These are phyloP conservation scores for Leptinotarsa undecemlineata DNA, from an alignment of 1,140 invertebrate species.

Conservation along the genomic window DNA sequence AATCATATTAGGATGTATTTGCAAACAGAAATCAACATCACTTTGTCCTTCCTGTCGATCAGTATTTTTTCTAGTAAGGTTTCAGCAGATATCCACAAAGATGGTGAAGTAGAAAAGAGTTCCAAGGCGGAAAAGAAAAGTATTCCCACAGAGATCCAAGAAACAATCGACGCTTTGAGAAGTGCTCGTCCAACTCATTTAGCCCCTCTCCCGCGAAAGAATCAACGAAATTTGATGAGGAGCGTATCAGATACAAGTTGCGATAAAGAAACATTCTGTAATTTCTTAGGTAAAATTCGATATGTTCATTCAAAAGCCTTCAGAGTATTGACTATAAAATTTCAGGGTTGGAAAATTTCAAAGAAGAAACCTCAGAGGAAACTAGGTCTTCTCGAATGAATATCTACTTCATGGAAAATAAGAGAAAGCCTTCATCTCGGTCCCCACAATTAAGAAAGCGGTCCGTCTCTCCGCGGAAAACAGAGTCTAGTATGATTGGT, in stretches of 20 bases:
- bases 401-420: slow-evolving; percentile 1
- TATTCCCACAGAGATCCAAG: slow-evolving; percentile 15
- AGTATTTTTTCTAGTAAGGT: slow-evolving; percentile 22
- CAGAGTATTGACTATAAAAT: neutral
- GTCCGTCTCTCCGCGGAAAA: neutral
- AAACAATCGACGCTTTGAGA: slow-evolving; percentile 18
- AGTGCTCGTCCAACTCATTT: neutral
- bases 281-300: slow-evolving; percentile 11
- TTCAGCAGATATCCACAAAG: slow-evolving; percentile 20
- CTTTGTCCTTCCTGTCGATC: neutral
- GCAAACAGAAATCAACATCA: too few species aligned
- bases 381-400: slow-evolving; percentile 5
- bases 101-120: neutral
- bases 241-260: slow-evolving; percentile 21
- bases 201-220: neutral
- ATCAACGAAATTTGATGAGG: slow-evolving; percentile 12
- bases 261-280: slow-evolving; percentile 23
- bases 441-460: neutral
- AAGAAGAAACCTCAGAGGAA: slow-evolving; percentile 1
- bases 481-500: neutral
- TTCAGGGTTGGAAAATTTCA: neutral
- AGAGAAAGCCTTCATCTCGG: neutral
- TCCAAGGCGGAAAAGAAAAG: neutral
- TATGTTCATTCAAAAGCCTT: too few species aligned
- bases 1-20: too few species aligned